A percentile compares a stretch with the other conserved stretches of the same genome.
These are phyloP conservation scores for Sebastes cheni DNA, from an alignment of 2,797 vertebrate species.

Conservation along the genomic window DNA sequence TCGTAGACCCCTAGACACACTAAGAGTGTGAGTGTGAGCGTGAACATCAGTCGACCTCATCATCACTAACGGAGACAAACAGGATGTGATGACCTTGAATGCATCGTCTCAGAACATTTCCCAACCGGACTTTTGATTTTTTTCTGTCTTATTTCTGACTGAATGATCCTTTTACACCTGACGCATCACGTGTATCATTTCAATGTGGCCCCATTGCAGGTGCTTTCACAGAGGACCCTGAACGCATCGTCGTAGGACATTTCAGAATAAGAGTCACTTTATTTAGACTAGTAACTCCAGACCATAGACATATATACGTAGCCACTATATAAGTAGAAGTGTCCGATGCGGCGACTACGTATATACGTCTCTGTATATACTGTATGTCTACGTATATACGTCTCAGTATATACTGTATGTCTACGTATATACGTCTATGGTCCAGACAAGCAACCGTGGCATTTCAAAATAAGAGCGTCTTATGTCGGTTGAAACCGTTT, in stretches of 20 bases:
- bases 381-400: no score
- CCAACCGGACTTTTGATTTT: neutral
- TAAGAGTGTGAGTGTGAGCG: neutral
- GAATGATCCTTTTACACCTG: neutral
- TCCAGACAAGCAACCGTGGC: neutral
- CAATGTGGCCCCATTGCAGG: neutral
- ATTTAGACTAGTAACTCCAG: neutral
- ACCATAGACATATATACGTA: neutral
- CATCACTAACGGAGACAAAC: neutral
- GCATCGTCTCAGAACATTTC: constrained; percentile 6
- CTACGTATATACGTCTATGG: no score
- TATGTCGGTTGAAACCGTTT: neutral
- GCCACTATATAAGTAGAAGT: no score
- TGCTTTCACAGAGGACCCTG: neutral
- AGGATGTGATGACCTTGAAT: constrained; percentile 11
- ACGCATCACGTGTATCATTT: neutral
- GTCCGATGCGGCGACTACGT: no score
- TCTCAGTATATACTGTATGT: no score
- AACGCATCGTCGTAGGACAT: neutral
- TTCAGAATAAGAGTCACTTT: constrained; percentile 20
- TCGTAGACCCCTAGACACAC: constrained; percentile 84
- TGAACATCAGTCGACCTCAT: constrained; percentile 2
- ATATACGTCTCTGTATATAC: no score
- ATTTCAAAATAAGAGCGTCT: constrained; percentile 38
- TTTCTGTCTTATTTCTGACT: neutral